These are phyloP conservation scores for Philypnodon macrostomus DNA, from an alignment of 2,797 vertebrate species.

Conservation along the genomic window DNA sequence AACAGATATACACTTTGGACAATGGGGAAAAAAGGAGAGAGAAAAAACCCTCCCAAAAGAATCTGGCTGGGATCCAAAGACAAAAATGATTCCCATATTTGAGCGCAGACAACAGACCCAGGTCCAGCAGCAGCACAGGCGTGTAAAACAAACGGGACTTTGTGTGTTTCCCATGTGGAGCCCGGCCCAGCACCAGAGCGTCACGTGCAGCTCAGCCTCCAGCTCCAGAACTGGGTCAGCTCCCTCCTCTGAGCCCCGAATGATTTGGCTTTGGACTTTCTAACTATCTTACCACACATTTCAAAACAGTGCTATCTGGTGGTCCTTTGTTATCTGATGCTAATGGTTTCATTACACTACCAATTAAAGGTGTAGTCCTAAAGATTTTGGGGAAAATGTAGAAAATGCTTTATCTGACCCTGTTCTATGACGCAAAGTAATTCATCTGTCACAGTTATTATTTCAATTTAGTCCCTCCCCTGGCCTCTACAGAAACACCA, in stretches of 20 bases:
- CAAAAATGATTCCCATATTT: conserved; percentile 87
- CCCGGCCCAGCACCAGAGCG: conserved; percentile 65
- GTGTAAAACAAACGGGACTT: conserved; percentile 77
- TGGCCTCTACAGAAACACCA: no score
- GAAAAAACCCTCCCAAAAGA: conserved; percentile 71
- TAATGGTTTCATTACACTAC: no score
- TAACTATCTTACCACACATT: conserved; percentile 18
- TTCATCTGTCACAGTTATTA: no score
- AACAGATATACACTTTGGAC: conserved; percentile 37
- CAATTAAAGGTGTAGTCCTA: no score
- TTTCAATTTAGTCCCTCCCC: no score
- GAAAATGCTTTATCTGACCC: no score
- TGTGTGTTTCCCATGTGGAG: conserved; percentile 73
- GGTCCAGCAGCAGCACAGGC: conserved; percentile 71
- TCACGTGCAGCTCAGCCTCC: conserved; percentile 71
- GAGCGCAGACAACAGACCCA: conserved; percentile 76
- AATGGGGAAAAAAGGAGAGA: conserved; percentile 15
- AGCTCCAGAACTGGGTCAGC: conserved; percentile 76
- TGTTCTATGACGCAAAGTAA: no score
- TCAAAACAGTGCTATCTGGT: no score
- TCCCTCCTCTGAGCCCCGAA: conserved; percentile 49
- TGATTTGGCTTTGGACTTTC: conserved; percentile 41
- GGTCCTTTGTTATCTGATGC: no score
- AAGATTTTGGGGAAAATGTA: no score
- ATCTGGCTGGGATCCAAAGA: conserved; percentile 72